These are phyloP conservation scores for Platichthys stellatus DNA, from an alignment of 2,113 vertebrate species.

Conservation along the genomic window DNA sequence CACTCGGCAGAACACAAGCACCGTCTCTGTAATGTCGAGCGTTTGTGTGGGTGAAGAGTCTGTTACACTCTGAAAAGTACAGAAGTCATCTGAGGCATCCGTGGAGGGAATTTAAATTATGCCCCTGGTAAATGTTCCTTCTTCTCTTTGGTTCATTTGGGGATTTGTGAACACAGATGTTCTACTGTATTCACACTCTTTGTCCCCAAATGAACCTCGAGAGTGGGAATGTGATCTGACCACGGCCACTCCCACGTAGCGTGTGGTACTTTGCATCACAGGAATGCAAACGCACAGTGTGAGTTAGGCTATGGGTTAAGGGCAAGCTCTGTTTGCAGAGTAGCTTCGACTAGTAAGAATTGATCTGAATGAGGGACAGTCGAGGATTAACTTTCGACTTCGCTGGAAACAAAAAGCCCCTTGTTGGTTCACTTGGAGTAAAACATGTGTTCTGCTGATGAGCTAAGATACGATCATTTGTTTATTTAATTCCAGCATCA, in stretches of 20 bases:
- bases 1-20: conserved; percentile 35
- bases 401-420: neutral
- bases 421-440: too few species aligned
- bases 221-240: neutral
- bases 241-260: neutral
- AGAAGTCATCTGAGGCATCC: conserved; percentile 6
- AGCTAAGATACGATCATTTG: too few species aligned
- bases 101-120: conserved; percentile 1
- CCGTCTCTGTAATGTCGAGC: conserved; percentile 20
- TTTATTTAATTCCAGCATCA: too few species aligned
- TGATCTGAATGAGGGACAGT: too few species aligned
- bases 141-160: neutral
- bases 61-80: neutral
- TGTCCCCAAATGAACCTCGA: conserved; percentile 1
- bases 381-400: neutral
- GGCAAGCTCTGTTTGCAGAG: too few species aligned
- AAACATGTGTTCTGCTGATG: too few species aligned
- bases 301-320: neutral
- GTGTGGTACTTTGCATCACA: neutral
- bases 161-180: neutral
- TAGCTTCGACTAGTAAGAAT: neutral
- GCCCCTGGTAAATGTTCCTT: neutral
- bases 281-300: neutral
- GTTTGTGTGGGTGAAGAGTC: conserved; percentile 45
- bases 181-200: neutral